Conservation (phyloP, 2,888 invertebrate genomes). For the Pinctada fucata region DNA sequence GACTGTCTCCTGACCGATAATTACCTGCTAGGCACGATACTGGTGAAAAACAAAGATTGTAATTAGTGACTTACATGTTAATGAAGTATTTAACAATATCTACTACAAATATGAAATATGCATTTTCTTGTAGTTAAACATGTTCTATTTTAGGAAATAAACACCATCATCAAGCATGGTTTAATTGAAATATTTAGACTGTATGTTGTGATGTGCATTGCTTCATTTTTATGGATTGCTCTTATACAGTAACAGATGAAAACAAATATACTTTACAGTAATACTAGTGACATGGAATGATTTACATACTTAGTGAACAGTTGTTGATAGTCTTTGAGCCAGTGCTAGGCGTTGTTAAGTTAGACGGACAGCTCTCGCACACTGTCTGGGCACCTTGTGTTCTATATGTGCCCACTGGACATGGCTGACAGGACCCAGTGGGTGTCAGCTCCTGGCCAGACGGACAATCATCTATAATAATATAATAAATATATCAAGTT, state of each 20-base stretch:
- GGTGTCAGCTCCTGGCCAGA: conserved; percentile 80
- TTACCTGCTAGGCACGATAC: conserved; percentile 90
- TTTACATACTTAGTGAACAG: conserved; percentile 52
- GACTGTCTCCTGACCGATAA: conserved; percentile 83
- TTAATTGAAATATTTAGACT: too few species aligned
- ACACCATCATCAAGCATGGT: too few species aligned
- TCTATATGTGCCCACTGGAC: conserved; percentile 51
- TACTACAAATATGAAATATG: too few species aligned
- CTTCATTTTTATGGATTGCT: too few species aligned
- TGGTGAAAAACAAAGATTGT: conserved; percentile 33
- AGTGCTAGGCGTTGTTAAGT: conserved; percentile 90
- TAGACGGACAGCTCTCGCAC: conserved; percentile 79
- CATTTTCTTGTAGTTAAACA: too few species aligned
- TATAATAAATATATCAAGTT: conserved; percentile 83
- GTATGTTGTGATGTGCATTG: too few species aligned
- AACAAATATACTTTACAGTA: too few species aligned
- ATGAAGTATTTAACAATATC: neutral
- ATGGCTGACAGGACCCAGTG: conserved; percentile 90
- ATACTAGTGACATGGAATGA: too few species aligned
- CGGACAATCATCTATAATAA: conserved; percentile 52
- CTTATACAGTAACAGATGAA: too few species aligned
- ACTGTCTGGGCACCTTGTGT: conserved; percentile 35
- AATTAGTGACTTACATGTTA: neutral
- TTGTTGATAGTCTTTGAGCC: conserved; percentile 86
- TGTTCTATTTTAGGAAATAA: too few species aligned